Percentiles rank a stretch among this genome's conserved stretches.
Conservation (phyloP, 2,888 invertebrate genomes). For the Amiota mariae region DNA sequence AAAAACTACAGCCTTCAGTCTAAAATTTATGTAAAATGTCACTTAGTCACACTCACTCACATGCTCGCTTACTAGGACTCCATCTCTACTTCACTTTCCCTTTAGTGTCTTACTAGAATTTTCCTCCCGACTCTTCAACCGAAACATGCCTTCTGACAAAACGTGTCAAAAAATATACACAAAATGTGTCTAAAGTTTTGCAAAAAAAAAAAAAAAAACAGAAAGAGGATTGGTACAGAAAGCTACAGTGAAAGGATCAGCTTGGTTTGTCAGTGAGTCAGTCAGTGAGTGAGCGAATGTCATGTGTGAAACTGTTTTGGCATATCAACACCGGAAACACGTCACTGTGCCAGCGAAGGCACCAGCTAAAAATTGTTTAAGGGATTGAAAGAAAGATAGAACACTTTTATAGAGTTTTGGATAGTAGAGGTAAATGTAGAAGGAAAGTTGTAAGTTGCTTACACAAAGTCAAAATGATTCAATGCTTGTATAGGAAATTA, state of each 20-base stretch:
- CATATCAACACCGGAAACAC: constrained; percentile 8
- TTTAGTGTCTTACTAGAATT: no score
- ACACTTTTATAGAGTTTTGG: no score
- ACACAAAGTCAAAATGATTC: no score
- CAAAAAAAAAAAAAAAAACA: constrained; percentile 56
- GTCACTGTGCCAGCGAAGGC: constrained; percentile 11
- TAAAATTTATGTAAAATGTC: constrained; percentile 61
- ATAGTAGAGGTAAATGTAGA: no score
- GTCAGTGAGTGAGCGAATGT: constrained; percentile 12
- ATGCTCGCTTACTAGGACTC: not conserved
- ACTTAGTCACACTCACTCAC: constrained; percentile 25
- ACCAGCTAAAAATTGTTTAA: not conserved
- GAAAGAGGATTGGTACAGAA: constrained; percentile 50
- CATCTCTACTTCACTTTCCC: not conserved
- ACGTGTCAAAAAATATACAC: constrained; percentile 61
- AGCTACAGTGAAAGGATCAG: constrained; percentile 36
- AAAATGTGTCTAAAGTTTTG: constrained; percentile 48
- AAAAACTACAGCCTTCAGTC: constrained; percentile 44
- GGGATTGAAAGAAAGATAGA: no score
- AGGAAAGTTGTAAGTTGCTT: no score
- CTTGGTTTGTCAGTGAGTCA: not conserved
- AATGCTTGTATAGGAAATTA: no score
- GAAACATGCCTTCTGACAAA: constrained; percentile 50
- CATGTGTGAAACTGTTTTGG: not conserved
- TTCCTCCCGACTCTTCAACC: no score